Evolutionary conservation across 2,113 vertebrate genomes (phyloP), one percentile per base, ranked within the genome.

Genomic region (Turdus rufiventris): DNA sequence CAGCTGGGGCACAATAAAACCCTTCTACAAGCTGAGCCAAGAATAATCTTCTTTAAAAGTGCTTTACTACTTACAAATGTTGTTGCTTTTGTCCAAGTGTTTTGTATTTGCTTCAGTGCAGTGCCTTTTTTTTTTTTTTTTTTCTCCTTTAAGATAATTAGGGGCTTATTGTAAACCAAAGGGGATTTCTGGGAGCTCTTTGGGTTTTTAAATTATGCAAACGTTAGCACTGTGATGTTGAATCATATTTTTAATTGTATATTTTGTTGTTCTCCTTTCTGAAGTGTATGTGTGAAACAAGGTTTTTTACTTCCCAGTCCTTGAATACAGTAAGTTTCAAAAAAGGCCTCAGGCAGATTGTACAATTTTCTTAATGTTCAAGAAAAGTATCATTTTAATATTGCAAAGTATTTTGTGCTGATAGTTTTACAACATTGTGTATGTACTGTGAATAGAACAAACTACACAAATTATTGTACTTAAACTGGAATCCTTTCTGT

Each of bases 1-100:
- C 86, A 92, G 67, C 92, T 97, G 85, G 77, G 92, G 85, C 88
- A 92, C 77, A 61, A 50, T 87, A 78, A 95, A 95, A 63, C 33
- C 45, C 18, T 79, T 83, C 92, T 84, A 42, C 63, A 75, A 65
- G 19, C 61, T 78, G 50, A 66, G 80, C 92, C 88, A 94, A 93
- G 76, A 89, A 93, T 57, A 95, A 94, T 56, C 62, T 72, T 93
- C 72, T 85, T 93, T 18, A 80, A 85, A 93, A 95, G 61, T 65
- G 57, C 47, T 75, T 80, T 94, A 81, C 85, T 95, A 60, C 87
- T 96, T 90, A 36, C 21, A 82, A 85, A 74, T 50, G 70, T 60
- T 51, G 57, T 48, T 86, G 21, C 56, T 91, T 24, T 79, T 78
- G 15, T 71, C 53, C 92, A 91, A 97, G 34, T 58, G 48, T 75